Evolutionary conservation across 2,113 vertebrate species (phyloP).

Genomic region (Corythaixoides concolor): DNA sequence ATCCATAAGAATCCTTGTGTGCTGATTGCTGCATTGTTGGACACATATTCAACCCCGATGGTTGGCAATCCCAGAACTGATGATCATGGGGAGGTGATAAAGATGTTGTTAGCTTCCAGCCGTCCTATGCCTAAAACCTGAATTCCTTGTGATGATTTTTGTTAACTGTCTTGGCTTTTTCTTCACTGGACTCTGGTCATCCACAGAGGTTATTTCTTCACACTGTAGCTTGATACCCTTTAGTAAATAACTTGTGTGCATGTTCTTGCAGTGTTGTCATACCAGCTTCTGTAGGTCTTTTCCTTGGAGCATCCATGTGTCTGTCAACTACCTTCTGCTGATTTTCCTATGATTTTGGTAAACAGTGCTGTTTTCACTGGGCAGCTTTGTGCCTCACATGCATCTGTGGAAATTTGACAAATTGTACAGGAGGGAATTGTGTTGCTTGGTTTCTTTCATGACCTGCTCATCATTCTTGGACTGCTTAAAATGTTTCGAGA

Average conservation of each 20-base stretch:
- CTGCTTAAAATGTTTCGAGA: neutral
- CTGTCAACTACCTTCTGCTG: neutral
- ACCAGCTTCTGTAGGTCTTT: neutral
- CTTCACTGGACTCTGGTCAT: neutral
- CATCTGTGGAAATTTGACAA: neutral
- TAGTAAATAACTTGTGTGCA: fast-evolving
- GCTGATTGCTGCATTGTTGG: conserved; percentile 4
- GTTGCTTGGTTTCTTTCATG: neutral
- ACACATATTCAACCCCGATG: neutral
- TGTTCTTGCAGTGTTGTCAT: neutral
- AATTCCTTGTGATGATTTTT: neutral
- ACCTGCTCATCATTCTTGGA: neutral
- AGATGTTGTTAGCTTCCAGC: neutral
- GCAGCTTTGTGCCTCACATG: neutral
- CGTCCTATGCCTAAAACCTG: neutral
- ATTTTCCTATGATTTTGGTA: neutral
- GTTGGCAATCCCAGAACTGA: neutral
- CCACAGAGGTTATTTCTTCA: neutral
- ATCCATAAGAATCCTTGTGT: neutral
- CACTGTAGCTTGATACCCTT: neutral
- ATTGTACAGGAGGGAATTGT: neutral
- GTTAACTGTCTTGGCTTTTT: neutral
- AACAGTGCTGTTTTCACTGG: neutral
- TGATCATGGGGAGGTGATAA: fast-evolving
- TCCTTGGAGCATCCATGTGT: neutral